Conservation (phyloP, 2,888 invertebrate genomes). For the Lysandra bellargus region DNA sequence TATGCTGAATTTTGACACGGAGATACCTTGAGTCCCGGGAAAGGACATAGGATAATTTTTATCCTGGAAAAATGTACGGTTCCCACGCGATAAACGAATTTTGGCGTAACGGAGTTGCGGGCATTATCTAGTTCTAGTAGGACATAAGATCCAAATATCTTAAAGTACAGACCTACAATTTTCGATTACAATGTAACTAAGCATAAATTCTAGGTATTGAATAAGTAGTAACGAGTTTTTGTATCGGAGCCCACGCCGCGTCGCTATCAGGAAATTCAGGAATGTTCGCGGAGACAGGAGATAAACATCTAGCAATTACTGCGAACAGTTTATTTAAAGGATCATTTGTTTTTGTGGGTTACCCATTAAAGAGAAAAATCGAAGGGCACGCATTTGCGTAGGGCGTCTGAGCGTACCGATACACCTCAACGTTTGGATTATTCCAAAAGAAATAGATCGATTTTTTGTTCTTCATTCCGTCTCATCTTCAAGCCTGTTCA, state of each 20-base stretch:
- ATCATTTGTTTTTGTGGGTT: slow-evolving; percentile 27
- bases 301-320: slow-evolving; percentile 27
- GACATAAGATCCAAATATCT: too few relatives aligned
- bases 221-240: background rate
- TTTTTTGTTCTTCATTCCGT: background rate
- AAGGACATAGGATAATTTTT: too few relatives aligned
- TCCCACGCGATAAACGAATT: too few relatives aligned
- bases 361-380: slow-evolving; percentile 18
- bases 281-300: slow-evolving; percentile 20
- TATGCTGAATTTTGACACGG: too few relatives aligned
- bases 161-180: too few relatives aligned
- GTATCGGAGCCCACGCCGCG: background rate
- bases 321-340: slow-evolving; percentile 27
- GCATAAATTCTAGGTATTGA: background rate
- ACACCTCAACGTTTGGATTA: background rate
- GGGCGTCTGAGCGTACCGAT: background rate
- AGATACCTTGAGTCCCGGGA: too few relatives aligned
- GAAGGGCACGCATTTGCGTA: background rate
- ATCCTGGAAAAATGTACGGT: too few relatives aligned
- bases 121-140: too few relatives aligned
- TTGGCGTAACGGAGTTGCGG: too few relatives aligned
- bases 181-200: too few relatives aligned
- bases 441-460: background rate
- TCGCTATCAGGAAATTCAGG: background rate
- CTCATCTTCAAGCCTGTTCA: background rate